Evolutionary conservation across 2,888 invertebrate species (phyloP).

Genomic region (Drosophila anomalata): DNA sequence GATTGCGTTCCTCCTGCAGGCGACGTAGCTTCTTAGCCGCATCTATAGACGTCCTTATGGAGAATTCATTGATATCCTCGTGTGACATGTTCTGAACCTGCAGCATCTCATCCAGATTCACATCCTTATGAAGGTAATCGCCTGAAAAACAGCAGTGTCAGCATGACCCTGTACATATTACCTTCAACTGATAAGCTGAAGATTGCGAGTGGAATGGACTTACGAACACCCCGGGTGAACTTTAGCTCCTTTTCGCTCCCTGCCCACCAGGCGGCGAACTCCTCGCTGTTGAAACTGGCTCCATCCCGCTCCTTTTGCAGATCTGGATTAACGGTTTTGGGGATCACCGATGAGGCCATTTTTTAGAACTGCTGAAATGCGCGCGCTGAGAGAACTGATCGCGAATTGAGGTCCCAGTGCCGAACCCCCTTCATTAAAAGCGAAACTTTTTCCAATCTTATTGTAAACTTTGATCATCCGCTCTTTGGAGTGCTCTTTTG

Average conservation of each 20-base stretch:
- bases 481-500: conserved; percentile 10
- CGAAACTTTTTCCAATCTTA: conserved; percentile 22
- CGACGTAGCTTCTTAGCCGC: conserved; percentile 89
- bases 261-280: conserved; percentile 91
- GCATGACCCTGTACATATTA: conserved; percentile 35
- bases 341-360: conserved; percentile 44
- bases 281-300: conserved; percentile 88
- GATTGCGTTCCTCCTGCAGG: conserved; percentile 88
- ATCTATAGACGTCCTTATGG: conserved; percentile 66
- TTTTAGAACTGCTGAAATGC: background rate
- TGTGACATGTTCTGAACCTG: conserved; percentile 66
- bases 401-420: conserved; percentile 8
- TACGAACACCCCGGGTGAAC: conserved; percentile 58
- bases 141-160: conserved; percentile 54
- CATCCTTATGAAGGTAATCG: conserved; percentile 54
- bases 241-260: conserved; percentile 87
- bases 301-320: conserved; percentile 88
- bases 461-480: conserved; percentile 17
- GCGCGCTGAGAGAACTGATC: conserved; percentile 20
- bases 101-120: conserved; percentile 36
- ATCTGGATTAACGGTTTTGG: conserved; percentile 87
- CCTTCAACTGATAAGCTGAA: conserved; percentile 13
- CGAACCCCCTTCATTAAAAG: conserved; percentile 10
- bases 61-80: conserved; percentile 69
- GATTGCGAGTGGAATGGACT: conserved; percentile 39